Percentiles rank a stretch among this genome's conserved stretches.
Conservation (phyloP, 1,140 invertebrate species). For the Bursaphelenchus mucronatus region DNA sequence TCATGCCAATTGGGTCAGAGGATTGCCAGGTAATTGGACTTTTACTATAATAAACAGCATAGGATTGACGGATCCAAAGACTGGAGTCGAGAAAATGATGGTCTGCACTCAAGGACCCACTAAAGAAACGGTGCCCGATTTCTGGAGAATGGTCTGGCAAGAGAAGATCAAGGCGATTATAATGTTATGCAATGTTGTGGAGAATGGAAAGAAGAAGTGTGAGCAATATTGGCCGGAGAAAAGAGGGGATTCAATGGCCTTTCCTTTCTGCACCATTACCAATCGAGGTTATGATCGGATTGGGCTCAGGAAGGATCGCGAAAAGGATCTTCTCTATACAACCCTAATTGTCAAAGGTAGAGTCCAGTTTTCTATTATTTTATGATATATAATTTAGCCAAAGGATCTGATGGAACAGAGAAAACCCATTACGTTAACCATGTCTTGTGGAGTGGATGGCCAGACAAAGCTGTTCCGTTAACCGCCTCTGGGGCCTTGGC, state of each 20-base stretch:
- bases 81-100: constrained; percentile 29
- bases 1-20: constrained; percentile 36
- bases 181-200: constrained; percentile 35
- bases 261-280: neutral
- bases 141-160: constrained; percentile 64
- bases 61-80: constrained; percentile 18
- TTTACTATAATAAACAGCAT: constrained; percentile 3
- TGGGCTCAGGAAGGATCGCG: too few relatives aligned
- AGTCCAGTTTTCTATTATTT: constrained; percentile 10
- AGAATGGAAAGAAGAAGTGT: constrained; percentile 45
- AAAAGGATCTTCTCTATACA: constrained; percentile 34
- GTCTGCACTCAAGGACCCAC: constrained; percentile 62
- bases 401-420: constrained; percentile 20
- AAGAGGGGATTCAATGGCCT: constrained; percentile 24
- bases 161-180: constrained; percentile 48
- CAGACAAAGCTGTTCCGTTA: constrained; percentile 44
- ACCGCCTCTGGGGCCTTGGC: constrained; percentile 34
- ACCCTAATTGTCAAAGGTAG: constrained; percentile 36
- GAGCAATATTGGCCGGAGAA: constrained; percentile 42
- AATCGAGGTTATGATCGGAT: too few relatives aligned
- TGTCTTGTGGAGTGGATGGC: constrained; percentile 48
- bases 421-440: constrained; percentile 36
- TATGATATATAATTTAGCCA: neutral
- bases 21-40: constrained; percentile 13
- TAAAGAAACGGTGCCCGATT: constrained; percentile 62